Base-by-base conservation (phyloP, 2,888 invertebrate genomes). In the Octonoba sinensis region DNA sequence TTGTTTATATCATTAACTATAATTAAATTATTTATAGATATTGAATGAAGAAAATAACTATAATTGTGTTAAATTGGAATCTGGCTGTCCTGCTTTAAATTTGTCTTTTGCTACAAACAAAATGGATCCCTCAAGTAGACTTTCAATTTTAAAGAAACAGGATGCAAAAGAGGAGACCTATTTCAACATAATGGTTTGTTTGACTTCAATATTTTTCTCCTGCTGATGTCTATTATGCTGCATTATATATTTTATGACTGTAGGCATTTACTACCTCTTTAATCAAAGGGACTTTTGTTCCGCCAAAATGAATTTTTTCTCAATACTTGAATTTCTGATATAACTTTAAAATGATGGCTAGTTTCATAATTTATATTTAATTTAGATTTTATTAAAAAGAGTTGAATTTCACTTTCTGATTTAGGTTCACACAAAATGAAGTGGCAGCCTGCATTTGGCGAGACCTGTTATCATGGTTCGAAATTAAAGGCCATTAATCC, bases 111-210 rank as follows among this genome's bases (percentile, higher is more conserved):
- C 66, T 18, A 16, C 57, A 13, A 44, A 65, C 13, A 66, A 44
- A 27, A 44, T 4, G 51, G 13, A 70, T 69, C 16, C 71, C 44
- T 60, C 51, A n/a, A 77, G 44, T 44, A 67, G 69, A 12, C 13
- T 85, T 20, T 87, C 87, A 2, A 82, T 87, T 62, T 71, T 87
- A 6, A 82, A 86, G 47, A 87, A 87, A 64, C 87, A 87, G 73
- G 87, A 86, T 79, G 83, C 78, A 78, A 64, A 83, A 82, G 88
- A 89, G 1, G 90, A 90, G 24, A 90, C 90, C 1, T 89, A 89
- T 1, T 88, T 85, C 22, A 83, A 81, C 57, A 83, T 85, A 18
- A 78, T 83, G 77, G 85, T 84, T 36, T 36, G 36, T 36, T 36
- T 36, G 36, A 36, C 11, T 36, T 36, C 3, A 36, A 36, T 36